Evolutionary conservation across 2,797 vertebrate genomes (phyloP).

Genomic region (Danionella dracula): DNA sequence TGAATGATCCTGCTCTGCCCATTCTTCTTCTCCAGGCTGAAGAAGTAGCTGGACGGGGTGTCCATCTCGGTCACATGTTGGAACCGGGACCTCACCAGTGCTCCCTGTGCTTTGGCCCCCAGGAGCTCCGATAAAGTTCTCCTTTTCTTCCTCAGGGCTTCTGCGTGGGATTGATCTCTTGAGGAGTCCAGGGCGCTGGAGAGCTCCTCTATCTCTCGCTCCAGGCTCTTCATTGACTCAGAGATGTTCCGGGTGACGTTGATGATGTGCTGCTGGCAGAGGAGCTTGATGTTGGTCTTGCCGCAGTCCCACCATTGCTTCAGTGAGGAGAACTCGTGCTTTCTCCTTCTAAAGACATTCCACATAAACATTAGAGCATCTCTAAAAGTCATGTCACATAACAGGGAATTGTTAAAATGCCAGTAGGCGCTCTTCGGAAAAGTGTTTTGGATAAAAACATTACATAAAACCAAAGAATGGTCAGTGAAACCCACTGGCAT

Average conservation of each 20-base stretch:
- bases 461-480: neutral
- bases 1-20: neutral
- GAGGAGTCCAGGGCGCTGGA: neutral
- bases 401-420: neutral
- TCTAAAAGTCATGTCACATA: neutral
- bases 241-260: conserved; percentile 1
- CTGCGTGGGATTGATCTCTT: no score
- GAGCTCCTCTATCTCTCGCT: neutral
- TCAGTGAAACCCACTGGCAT: neutral
- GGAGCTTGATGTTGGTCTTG: neutral
- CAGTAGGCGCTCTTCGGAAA: neutral
- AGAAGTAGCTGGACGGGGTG: neutral
- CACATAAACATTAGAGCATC: neutral
- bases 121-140: neutral
- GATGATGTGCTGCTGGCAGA: conserved; percentile 1
- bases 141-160: no score
- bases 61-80: neutral
- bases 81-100: neutral
- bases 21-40: neutral
- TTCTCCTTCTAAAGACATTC: neutral
- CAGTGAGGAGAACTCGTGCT: neutral
- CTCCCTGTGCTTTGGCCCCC: neutral
- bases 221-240: neutral
- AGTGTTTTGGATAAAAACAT: neutral
- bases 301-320: neutral